phyloP scores from a whole-genome alignment of 1,140 invertebrate genomes.

The Melitaea cinxia region DNA sequence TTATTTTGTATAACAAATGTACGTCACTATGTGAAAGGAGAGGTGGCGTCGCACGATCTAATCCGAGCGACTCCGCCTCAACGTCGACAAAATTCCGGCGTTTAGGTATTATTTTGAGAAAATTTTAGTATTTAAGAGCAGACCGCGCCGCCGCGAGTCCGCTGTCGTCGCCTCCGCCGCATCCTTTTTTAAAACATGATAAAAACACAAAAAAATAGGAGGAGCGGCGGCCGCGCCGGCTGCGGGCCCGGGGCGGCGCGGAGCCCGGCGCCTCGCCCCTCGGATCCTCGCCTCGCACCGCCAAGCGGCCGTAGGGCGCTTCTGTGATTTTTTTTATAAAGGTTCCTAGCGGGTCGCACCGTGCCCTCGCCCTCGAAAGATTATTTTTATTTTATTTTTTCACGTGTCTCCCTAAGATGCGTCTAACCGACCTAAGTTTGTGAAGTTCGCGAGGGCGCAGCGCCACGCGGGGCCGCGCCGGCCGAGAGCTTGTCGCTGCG shows the following conservation, averaged over 20 bases:
- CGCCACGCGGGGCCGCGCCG: conserved; percentile 32
- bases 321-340: conserved; percentile 46
- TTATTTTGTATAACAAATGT: conserved; percentile 67
- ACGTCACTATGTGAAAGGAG: conserved; percentile 46
- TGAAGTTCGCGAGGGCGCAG: conserved; percentile 33
- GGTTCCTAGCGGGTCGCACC: conserved; percentile 30
- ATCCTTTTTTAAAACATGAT: conserved; percentile 51
- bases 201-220: conserved; percentile 62
- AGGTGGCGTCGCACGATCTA: conserved; percentile 36
- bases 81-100: conserved; percentile 75
- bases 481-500: conserved; percentile 38
- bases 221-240: conserved; percentile 30
- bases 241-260: conserved; percentile 37
- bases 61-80: conserved; percentile 43
- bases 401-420: conserved; percentile 37
- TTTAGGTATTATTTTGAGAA: conserved; percentile 80
- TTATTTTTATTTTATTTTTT: conserved; percentile 43
- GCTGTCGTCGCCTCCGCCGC: conserved; percentile 29
- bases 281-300: conserved; percentile 46
- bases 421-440: conserved; percentile 34
- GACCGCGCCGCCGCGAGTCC: conserved; percentile 38
- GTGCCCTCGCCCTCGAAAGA: conserved; percentile 37
- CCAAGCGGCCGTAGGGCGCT: conserved; percentile 39
- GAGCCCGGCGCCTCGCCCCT: conserved; percentile 51
- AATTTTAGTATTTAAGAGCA: conserved; percentile 77